Conservation (phyloP, 2,797 vertebrate species). For the Otolemur crassicaudatus region DNA sequence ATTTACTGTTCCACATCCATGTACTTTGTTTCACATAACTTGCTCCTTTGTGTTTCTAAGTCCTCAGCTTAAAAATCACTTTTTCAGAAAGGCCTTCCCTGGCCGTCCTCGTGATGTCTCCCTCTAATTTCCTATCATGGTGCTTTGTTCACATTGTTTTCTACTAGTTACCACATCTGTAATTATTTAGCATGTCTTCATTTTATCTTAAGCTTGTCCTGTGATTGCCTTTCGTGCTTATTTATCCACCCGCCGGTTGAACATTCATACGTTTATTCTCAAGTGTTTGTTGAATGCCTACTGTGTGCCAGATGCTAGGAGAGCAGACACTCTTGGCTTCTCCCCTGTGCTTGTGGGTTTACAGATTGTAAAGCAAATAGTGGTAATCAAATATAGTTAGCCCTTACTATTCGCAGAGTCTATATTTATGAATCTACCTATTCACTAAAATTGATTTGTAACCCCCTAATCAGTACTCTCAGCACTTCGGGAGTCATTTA, state of each 20-base stretch:
- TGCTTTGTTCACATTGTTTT: constrained; percentile 12
- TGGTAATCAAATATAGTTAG: background rate
- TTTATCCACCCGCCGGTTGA: background rate
- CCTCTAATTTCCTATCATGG: background rate
- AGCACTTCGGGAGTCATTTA: background rate
- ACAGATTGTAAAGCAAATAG: background rate
- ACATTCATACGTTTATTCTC: background rate
- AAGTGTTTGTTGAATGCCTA: background rate
- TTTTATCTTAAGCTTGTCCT: constrained; percentile 1
- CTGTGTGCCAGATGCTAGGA: background rate
- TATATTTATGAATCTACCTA: background rate
- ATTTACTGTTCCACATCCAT: too few relatives aligned
- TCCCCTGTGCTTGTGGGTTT: background rate
- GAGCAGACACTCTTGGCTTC: background rate
- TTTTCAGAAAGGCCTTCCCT: constrained; percentile 12
- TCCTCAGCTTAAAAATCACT: background rate
- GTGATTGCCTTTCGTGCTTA: background rate
- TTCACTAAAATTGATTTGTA: constrained; percentile 33
- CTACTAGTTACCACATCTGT: background rate
- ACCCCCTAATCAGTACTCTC: background rate
- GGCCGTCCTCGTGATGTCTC: background rate
- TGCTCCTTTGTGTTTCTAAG: background rate
- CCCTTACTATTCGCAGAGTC: background rate
- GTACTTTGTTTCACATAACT: background rate
- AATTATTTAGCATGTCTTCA: constrained; percentile 7